Evolutionary conservation across 2,797 vertebrate species (phyloP).

Genomic region (Cyclura pinguis): DNA sequence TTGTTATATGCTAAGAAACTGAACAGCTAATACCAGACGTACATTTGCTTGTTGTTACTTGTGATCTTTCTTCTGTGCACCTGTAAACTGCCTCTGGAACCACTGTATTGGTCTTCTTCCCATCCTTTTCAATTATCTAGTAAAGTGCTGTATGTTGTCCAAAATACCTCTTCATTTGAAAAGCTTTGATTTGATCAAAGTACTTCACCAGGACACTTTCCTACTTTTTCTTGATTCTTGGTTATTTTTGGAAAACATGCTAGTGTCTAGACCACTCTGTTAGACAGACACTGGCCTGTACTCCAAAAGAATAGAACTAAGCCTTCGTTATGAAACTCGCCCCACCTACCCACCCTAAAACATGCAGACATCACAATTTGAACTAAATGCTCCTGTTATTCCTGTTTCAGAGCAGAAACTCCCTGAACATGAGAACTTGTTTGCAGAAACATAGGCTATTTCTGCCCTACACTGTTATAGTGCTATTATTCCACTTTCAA

Average conservation of each 20-base stretch:
- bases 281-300: background rate
- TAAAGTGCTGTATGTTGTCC: background rate
- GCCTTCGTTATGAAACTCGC: too few species aligned
- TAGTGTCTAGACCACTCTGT: conserved; percentile 19
- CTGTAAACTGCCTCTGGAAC: background rate
- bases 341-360: too few species aligned
- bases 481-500: too few species aligned
- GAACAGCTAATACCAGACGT: too few species aligned
- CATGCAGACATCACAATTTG: too few species aligned
- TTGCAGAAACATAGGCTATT: background rate
- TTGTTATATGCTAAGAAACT: too few species aligned
- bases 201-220: background rate
- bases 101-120: background rate
- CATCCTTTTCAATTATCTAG: background rate
- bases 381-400: background rate
- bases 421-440: background rate
- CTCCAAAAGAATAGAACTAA: background rate
- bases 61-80: background rate
- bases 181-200: background rate
- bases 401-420: background rate
- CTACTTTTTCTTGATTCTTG: background rate
- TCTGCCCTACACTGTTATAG: too few species aligned
- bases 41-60: too few species aligned
- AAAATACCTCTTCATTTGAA: background rate
- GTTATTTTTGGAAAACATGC: background rate